A percentile compares a stretch with the other conserved stretches of the same genome.
Conservation (phyloP, 2,797 vertebrate species). For the Hyperoplus lanceolatus region DNA sequence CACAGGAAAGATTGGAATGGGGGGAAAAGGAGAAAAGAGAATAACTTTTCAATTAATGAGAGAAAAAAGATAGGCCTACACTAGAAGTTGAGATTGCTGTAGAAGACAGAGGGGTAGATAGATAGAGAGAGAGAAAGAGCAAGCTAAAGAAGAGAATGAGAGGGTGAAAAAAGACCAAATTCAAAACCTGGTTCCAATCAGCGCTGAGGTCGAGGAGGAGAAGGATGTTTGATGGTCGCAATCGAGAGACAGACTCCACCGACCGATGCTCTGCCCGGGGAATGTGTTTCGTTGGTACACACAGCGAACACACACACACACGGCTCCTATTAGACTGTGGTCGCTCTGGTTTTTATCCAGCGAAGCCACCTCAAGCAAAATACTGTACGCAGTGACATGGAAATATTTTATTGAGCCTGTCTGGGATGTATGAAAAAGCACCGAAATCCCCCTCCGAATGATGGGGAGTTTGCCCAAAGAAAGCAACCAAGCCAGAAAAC, state of each 20-base stretch:
- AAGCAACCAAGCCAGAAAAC: background rate
- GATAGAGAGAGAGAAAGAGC: conserved; percentile 20
- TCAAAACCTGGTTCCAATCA: conserved; percentile 82
- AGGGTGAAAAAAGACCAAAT: conserved; percentile 28
- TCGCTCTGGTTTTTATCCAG: conserved; percentile 76
- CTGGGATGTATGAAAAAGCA: conserved; percentile 43
- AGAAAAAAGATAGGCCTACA: background rate
- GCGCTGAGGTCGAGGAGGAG: conserved; percentile 61
- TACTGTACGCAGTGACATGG: conserved; percentile 64
- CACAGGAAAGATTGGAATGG: background rate
- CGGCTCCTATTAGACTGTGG: conserved; percentile 80
- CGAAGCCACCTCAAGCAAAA: conserved; percentile 68
- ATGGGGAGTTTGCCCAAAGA: conserved; percentile 14
- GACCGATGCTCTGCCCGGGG: conserved; percentile 72
- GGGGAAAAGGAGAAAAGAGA: conserved; percentile 4
- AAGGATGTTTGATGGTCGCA: conserved; percentile 72
- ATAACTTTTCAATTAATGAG: background rate
- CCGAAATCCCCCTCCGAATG: conserved; percentile 38
- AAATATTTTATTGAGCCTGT: conserved; percentile 52
- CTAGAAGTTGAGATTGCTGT: background rate
- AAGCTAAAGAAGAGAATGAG: background rate
- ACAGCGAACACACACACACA: conserved; percentile 65
- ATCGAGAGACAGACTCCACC: conserved; percentile 64
- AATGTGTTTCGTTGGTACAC: conserved; percentile 62
- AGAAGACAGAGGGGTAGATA: conserved; percentile 4